Percentiles rank a stretch among this genome's conserved stretches.
Conservation (phyloP, 2,113 vertebrate genomes). For the Cervus canadensis region DNA sequence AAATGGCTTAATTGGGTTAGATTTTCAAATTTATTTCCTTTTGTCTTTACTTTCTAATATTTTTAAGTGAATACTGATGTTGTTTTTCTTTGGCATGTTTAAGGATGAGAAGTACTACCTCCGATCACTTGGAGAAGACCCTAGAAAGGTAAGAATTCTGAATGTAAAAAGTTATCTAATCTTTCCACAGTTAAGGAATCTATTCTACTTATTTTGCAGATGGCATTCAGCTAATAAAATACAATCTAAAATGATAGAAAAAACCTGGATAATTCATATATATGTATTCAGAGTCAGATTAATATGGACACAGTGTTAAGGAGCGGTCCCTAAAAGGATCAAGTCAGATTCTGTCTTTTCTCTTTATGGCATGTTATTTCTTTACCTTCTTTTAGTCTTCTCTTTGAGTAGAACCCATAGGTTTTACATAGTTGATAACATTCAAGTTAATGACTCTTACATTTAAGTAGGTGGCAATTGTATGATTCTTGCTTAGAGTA, state of each 20-base stretch:
- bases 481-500: constrained; percentile 9
- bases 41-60: background rate
- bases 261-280: background rate
- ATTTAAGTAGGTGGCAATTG: background rate
- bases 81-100: constrained; percentile 54
- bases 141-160: constrained; percentile 87
- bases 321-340: background rate
- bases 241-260: constrained; percentile 10
- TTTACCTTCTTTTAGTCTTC: background rate
- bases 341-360: background rate
- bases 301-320: background rate
- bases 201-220: background rate
- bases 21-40: constrained; percentile 42
- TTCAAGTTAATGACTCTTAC: background rate
- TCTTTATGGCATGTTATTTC: background rate
- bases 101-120: constrained; percentile 97
- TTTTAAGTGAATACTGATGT: constrained; percentile 5
- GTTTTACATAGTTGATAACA: background rate
- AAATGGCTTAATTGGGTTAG: background rate
- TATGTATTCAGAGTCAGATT: background rate
- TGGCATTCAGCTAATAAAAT: background rate
- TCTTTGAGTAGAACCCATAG: background rate
- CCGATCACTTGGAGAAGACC: constrained; percentile 94
- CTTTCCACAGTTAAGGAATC: background rate
- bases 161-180: constrained; percentile 10